Conservation (phyloP, 2,113 vertebrate species). For the Sander lucioperca region DNA sequence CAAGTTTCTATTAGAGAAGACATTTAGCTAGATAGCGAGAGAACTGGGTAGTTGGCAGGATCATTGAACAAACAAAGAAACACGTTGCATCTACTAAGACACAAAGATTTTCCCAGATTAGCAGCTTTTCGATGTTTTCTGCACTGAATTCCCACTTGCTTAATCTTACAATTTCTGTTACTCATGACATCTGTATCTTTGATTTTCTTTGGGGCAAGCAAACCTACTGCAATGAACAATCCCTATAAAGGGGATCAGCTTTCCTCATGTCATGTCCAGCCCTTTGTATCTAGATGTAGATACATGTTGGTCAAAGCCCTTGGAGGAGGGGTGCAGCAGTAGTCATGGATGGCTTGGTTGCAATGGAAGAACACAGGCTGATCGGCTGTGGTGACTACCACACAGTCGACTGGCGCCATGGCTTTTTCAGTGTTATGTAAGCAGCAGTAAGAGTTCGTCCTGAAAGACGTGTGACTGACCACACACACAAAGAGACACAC, state of each 20-base stretch:
- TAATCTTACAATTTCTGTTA: not conserved
- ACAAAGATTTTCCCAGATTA: not conserved
- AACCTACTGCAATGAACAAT: constrained; percentile 41
- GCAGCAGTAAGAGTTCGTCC: constrained; percentile 48
- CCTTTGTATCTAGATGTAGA: constrained; percentile 71
- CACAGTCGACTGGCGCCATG: constrained; percentile 51
- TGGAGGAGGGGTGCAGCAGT: constrained; percentile 42
- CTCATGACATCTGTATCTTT: constrained; percentile 21
- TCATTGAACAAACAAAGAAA: not conserved
- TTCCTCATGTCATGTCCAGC: constrained; percentile 65
- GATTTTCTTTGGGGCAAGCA: constrained; percentile 12
- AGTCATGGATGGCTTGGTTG: constrained; percentile 74
- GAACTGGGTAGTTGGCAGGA: not conserved
- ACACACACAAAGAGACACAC: constrained; percentile 24
- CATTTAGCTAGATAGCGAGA: not conserved
- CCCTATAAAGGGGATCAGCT: constrained; percentile 53
- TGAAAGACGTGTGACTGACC: constrained; percentile 41
- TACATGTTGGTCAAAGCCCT: constrained; percentile 66
- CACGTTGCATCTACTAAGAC: not conserved
- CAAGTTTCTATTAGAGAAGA: not conserved
- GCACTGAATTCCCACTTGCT: too few relatives aligned
- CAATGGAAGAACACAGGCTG: constrained; percentile 63
- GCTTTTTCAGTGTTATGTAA: constrained; percentile 63
- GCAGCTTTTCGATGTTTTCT: not conserved
- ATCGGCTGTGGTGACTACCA: constrained; percentile 55